A percentile compares a stretch with the other conserved stretches of the same genome.
Evolutionary conservation across 2,888 invertebrate genomes (phyloP).

Genomic region (Diarsia rubi): DNA sequence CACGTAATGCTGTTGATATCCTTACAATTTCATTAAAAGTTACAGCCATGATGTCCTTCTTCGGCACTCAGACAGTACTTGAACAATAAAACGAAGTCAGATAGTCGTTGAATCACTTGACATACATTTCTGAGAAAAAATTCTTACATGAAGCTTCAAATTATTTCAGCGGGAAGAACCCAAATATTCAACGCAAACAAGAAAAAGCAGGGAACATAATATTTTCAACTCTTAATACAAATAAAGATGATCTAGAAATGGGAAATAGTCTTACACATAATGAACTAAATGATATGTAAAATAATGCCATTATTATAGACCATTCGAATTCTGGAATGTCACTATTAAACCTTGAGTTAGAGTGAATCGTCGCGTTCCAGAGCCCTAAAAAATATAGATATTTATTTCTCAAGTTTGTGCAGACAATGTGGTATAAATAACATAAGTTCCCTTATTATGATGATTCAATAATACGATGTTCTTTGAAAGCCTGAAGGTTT

Average conservation of each 20-base stretch:
- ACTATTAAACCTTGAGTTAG: conserved; percentile 25
- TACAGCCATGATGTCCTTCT: conserved; percentile 83
- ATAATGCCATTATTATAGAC: conserved; percentile 8
- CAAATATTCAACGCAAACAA: neutral
- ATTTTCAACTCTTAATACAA: neutral
- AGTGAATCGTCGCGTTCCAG: conserved; percentile 8
- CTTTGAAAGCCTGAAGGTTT: neutral
- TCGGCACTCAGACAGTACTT: conserved; percentile 75
- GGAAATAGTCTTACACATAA: neutral
- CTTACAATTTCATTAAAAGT: conserved; percentile 82
- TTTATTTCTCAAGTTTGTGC: conserved; percentile 5
- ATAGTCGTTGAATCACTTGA: conserved; percentile 84
- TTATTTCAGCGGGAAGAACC: conserved; percentile 52
- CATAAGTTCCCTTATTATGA: neutral
- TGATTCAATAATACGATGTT: neutral
- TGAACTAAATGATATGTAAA: conserved; percentile 28
- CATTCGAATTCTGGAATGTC: conserved; percentile 31
- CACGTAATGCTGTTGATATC: conserved; percentile 77
- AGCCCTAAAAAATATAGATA: conserved; percentile 36
- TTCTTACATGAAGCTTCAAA: conserved; percentile 61
- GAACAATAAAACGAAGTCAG: conserved; percentile 84
- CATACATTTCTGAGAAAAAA: conserved; percentile 80
- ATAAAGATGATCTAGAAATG: neutral
- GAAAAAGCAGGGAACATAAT: neutral
- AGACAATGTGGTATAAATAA: conserved; percentile 23